A percentile compares a stretch with the other conserved stretches of the same genome.
Conservation (phyloP, 2,888 invertebrate species). For the Nemapogon koenigi region DNA sequence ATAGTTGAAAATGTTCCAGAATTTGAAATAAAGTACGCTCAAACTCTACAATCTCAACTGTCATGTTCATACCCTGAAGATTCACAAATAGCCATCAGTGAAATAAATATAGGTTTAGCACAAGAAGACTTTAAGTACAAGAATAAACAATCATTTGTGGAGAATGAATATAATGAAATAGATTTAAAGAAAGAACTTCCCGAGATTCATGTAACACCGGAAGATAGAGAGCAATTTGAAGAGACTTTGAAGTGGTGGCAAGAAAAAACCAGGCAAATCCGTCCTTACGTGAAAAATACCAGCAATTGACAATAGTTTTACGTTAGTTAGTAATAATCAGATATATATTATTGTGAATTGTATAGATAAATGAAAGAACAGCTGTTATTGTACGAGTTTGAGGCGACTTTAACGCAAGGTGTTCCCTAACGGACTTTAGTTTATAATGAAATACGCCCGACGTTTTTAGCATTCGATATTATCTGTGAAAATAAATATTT, state of each 20-base stretch:
- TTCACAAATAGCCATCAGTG: conserved; percentile 29
- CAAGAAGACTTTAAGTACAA: conserved; percentile 40
- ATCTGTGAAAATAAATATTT: too few species aligned
- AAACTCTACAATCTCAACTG: conserved; percentile 40
- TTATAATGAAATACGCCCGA: conserved; percentile 10
- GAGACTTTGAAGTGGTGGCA: conserved; percentile 62
- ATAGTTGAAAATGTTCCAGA: conserved; percentile 33
- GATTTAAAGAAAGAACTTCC: conserved; percentile 55
- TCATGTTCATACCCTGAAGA: conserved; percentile 29
- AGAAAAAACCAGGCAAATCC: conserved; percentile 47
- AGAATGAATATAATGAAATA: conserved; percentile 49
- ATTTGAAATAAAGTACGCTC: conserved; percentile 56
- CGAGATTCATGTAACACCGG: conserved; percentile 53
- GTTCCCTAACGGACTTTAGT: conserved; percentile 45
- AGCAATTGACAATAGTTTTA: conserved; percentile 11
- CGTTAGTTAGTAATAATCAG: conserved; percentile 7
- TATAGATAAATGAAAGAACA: conserved; percentile 23
- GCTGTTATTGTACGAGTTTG: conserved; percentile 56
- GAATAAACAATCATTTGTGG: conserved; percentile 37
- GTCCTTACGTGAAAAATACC: conserved; percentile 26
- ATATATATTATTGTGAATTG: conserved; percentile 24
- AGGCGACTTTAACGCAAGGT: conserved; percentile 50
- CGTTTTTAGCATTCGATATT: too few species aligned
- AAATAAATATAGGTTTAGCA: conserved; percentile 35
- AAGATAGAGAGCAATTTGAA: conserved; percentile 54